Evolutionary conservation across 1,140 invertebrate genomes (phyloP), one percentile per base, ranked within the genome.

Genomic region (Meteorus sp.): DNA sequence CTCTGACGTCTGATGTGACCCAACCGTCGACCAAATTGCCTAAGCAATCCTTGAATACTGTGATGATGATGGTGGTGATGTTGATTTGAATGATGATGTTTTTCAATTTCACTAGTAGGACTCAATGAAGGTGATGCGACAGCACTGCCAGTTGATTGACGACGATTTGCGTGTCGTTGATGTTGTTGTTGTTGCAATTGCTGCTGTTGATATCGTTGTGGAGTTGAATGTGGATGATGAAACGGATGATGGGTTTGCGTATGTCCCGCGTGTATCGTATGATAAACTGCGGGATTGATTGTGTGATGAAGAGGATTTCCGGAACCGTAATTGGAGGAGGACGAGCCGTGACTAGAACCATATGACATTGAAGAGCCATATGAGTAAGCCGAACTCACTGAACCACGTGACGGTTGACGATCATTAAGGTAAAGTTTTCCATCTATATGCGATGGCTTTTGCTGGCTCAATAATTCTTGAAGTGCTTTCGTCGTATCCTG

Each of bases 31-130:
- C 87, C 84, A 63, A 90, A 89, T 56, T 88, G 86, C 45, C 85
- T 79, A 29, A 90, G 86, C 74, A 90, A 77, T 65, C 89, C 88
- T 64, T 89, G 87, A 65, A 90, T 88, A 17, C 75, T 76, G 72
- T 74, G 74, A 60, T 73, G 73, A 64, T 73, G 71, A 54, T 76
- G 76, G 57, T 70, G 75, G 64, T 64, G 67, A 15, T 61, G 66
- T 15, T 51, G 48, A 31, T 51, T 9, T 7, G 31, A 29, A 31
- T 51, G 51, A 3, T 37, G 54, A 1, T 20, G 60, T 67, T 75
- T 79, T 17, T 78, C 75, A 9, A 68, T 60, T 8, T 77, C 75
- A 8, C 58, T 54, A 13, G 70, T 75, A 0, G 72, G 69, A 22
- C 70, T 77, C 0, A 67, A 61, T 1, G 67, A 70, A 2, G 47